Conservation (phyloP, 2,797 vertebrate species). For the Paratrypauchen microcephalus region DNA sequence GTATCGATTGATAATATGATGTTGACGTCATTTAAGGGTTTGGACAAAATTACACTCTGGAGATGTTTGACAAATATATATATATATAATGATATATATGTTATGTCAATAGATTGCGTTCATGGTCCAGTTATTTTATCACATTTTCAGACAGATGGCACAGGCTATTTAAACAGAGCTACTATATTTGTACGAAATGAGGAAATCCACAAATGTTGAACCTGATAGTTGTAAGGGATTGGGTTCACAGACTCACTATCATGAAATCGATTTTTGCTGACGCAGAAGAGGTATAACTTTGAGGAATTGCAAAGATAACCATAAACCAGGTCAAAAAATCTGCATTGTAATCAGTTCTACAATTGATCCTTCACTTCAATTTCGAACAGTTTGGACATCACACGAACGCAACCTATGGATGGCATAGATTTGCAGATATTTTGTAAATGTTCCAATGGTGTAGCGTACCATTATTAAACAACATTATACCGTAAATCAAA, state of each 20-base stretch:
- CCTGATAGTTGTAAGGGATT: no score
- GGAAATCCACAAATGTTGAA: no score
- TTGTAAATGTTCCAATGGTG: conserved; percentile 77
- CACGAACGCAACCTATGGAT: conserved; percentile 33
- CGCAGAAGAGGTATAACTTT: no score
- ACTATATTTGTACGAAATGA: no score
- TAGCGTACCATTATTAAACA: conserved; percentile 76
- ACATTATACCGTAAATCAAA: conserved; percentile 51
- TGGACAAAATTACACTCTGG: conserved; percentile 51
- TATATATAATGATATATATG: conserved; percentile 56
- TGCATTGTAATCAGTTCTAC: no score
- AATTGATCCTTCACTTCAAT: no score
- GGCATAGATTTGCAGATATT: conserved; percentile 72
- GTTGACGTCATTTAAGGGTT: conserved; percentile 50
- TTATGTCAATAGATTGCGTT: conserved; percentile 28
- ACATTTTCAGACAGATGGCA: not conserved
- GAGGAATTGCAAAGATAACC: no score
- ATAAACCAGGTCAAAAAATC: no score
- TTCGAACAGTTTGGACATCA: no score
- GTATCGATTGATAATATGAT: conserved; percentile 61
- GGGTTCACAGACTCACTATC: no score
- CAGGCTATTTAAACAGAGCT: no score
- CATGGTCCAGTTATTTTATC: not conserved
- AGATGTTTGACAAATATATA: conserved; percentile 67
- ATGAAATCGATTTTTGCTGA: no score